phyloP scores from a whole-genome alignment of 2,888 invertebrate genomes.

The Diarsia rubi region DNA sequence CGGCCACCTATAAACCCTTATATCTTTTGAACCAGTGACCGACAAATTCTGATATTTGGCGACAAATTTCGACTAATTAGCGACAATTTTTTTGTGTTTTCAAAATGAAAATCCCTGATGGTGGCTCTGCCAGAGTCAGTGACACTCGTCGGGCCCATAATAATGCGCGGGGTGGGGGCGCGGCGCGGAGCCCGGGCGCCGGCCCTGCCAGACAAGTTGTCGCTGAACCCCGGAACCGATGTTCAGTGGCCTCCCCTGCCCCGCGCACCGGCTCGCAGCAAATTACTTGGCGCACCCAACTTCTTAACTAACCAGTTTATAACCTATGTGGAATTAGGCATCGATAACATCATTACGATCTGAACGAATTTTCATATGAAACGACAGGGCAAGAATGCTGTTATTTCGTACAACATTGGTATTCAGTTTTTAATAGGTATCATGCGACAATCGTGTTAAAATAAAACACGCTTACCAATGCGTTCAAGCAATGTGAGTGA shows the following conservation, averaged over 20 bases:
- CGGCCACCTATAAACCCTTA: too few relatives aligned
- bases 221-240: constrained; percentile 81
- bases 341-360: constrained; percentile 66
- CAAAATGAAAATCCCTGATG: too few relatives aligned
- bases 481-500: neutral
- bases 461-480: neutral
- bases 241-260: constrained; percentile 67
- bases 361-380: constrained; percentile 40
- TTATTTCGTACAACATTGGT: constrained; percentile 21
- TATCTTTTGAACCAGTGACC: too few relatives aligned
- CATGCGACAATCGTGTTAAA: neutral
- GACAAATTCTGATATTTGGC: too few relatives aligned
- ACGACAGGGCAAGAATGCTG: constrained; percentile 30
- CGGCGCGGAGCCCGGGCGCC: constrained; percentile 69
- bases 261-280: constrained; percentile 69
- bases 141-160: constrained; percentile 83
- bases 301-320: constrained; percentile 77
- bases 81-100: too few relatives aligned
- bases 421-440: constrained; percentile 10
- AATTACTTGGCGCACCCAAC: constrained; percentile 82
- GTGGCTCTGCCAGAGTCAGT: too few relatives aligned
- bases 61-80: too few relatives aligned
- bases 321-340: constrained; percentile 70
- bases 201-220: constrained; percentile 89
- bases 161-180: constrained; percentile 71